Base-by-base conservation (phyloP, 2,797 vertebrate species). In the Gymnodraco acuticeps region DNA sequence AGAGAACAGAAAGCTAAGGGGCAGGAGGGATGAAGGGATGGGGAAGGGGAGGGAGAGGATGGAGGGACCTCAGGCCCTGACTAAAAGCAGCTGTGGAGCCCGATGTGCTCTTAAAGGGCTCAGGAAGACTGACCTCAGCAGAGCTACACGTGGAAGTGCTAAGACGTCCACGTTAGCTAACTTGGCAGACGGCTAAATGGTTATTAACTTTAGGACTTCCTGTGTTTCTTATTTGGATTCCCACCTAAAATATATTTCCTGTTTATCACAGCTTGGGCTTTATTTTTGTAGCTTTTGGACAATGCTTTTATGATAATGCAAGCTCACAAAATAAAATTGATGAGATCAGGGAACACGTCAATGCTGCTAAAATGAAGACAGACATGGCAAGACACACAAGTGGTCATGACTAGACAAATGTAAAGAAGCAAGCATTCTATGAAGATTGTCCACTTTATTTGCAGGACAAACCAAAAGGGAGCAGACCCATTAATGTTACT, bases 11-110 rank as follows among this genome's bases (percentile, higher is more conserved):
- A 93, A 90, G 87, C 85, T 80, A 76, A 91, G 89, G 91, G 90
- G 88, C 89, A 91, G 88, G 78, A 89, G 86, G 88, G 77, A 86
- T 83, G 69, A 71, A 76, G 78, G 75, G 87, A 86, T 75, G 81
- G 79, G 87, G 81, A 86, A 64, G 80, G 77, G 82, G 82, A 68
- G 83, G 83, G 61, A 77, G 78, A 51, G 76, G 76, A 78, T 84
- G 81, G 87, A 82, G 87, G 91, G 88, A 93, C 86, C 84, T 91
- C 84, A 73, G 86, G 87, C 85, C 84, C 84, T 94, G 91, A 94
- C 87, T 94, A 79, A 90, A 94, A 94, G 87, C 92, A 94, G 92
- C 91, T 95, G 94, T 93, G 91, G 77, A 88, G 75, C 91, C 90
- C 68, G 12, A 42, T 86, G 73, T 84, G 75, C 80, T 88, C 75